Conservation (phyloP, 2,797 vertebrate genomes). For the Helicolenus hilgendorfi region DNA sequence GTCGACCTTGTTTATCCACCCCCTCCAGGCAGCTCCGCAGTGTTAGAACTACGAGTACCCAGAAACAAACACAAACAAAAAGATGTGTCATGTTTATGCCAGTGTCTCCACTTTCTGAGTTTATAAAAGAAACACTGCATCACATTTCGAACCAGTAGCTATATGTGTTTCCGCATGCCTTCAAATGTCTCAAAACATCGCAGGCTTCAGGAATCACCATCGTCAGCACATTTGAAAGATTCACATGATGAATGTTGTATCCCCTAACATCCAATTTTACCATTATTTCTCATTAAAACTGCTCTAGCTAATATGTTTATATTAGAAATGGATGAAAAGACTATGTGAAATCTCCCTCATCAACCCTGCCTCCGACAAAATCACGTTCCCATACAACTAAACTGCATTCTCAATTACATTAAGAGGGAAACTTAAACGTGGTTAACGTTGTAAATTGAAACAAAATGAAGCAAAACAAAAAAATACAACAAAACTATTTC, state of each 20-base stretch:
- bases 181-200: not conserved
- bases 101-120: not conserved
- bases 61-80: constrained; percentile 11
- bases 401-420: too few relatives aligned
- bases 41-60: not conserved
- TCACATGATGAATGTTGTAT: not conserved
- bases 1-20: constrained; percentile 16
- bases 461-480: too few relatives aligned
- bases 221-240: not conserved
- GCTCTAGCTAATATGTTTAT: not conserved
- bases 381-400: too few relatives aligned
- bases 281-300: not conserved
- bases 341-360: not conserved
- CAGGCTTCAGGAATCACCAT: not conserved
- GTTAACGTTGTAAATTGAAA: too few relatives aligned
- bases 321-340: not conserved
- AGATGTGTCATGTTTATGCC: not conserved
- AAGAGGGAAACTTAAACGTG: too few relatives aligned
- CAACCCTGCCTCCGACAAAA: too few relatives aligned
- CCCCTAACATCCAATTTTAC: not conserved
- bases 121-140: not conserved
- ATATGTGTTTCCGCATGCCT: not conserved
- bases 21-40: not conserved
- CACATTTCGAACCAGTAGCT: not conserved
- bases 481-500: too few relatives aligned